Evolutionary conservation across 2,888 invertebrate species (phyloP).

Genomic region (Cyrtodaria siliqua): DNA sequence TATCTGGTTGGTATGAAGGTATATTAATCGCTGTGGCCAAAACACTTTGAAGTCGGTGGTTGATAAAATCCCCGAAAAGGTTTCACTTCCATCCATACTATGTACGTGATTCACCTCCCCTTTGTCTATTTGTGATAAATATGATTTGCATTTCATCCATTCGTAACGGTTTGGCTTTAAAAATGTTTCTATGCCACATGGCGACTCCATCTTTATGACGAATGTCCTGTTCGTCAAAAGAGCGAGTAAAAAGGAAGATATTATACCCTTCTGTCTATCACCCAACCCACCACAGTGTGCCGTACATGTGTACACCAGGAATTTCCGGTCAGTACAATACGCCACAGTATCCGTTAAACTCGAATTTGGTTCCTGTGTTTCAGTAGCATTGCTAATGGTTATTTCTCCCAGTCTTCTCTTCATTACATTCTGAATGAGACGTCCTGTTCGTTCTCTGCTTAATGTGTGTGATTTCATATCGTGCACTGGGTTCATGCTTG

Average conservation of each 20-base stretch:
- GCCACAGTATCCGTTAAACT: not conserved
- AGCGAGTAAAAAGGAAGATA: conserved; percentile 31
- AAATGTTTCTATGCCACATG: conserved; percentile 30
- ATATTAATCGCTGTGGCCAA: not conserved
- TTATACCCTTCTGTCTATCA: conserved; percentile 43
- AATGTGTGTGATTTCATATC: no score
- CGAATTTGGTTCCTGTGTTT: no score
- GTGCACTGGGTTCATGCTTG: no score
- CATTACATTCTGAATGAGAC: no score
- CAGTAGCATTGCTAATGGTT: no score
- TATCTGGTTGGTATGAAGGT: conserved; percentile 12
- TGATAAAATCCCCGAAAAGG: not conserved
- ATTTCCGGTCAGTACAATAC: not conserved
- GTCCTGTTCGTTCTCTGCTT: no score
- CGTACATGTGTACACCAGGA: conserved; percentile 27
- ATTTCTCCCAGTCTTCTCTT: no score
- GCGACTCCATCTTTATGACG: conserved; percentile 25
- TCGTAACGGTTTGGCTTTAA: conserved; percentile 27
- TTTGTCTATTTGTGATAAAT: not conserved
- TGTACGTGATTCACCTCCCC: not conserved
- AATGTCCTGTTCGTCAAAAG: conserved; percentile 30
- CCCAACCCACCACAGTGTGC: conserved; percentile 46
- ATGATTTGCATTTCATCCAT: conserved; percentile 26
- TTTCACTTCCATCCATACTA: not conserved
- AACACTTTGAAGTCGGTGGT: not conserved